Evolutionary conservation across 2,888 invertebrate species (phyloP).

Genomic region (Eupithecia inturbata): DNA sequence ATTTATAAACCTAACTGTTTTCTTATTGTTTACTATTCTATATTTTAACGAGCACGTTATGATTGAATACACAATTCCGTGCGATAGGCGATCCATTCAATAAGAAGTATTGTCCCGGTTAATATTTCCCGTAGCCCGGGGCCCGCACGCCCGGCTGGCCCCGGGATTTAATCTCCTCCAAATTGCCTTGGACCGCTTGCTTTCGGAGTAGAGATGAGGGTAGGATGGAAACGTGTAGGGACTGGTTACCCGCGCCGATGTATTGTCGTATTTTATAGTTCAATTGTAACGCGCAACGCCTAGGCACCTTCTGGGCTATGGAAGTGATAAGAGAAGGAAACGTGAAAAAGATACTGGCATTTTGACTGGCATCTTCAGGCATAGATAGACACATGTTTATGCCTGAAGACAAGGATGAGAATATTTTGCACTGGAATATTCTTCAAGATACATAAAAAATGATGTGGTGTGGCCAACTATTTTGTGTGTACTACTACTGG

Average conservation of each 20-base stretch:
- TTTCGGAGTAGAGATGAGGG: constrained; percentile 45
- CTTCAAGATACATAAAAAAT: neutral
- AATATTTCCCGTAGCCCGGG: constrained; percentile 24
- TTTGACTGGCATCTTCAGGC: too few species aligned
- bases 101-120: constrained; percentile 26
- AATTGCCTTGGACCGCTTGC: constrained; percentile 59
- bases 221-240: neutral
- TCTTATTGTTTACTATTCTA: neutral
- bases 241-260: neutral
- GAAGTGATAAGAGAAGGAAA: neutral
- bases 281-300: too few species aligned
- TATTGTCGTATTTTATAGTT: too few species aligned
- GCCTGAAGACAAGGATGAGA: neutral
- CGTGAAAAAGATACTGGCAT: neutral
- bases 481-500: neutral
- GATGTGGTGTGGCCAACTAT: neutral
- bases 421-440: neutral
- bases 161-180: constrained; percentile 64
- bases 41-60: neutral
- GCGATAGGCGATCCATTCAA: constrained; percentile 16
- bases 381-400: too few species aligned
- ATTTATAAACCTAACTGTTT: neutral
- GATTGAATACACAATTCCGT: neutral
- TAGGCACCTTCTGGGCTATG: neutral
- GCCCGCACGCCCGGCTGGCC: constrained; percentile 52